phyloP scores from a whole-genome alignment of 2,113 vertebrate genomes.

The Mixornis gularis region DNA sequence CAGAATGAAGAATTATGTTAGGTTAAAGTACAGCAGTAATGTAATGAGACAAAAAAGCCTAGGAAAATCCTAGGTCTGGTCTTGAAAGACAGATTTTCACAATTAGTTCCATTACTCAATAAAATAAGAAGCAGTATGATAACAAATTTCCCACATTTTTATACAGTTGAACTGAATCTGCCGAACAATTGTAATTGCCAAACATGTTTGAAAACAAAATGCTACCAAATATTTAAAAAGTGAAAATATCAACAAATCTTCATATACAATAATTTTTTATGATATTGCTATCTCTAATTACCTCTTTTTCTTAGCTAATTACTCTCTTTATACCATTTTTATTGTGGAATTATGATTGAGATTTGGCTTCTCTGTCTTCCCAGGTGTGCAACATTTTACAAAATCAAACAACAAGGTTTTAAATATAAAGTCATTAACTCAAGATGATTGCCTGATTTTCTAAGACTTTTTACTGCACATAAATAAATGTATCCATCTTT shows the following conservation, averaged over 20 bases:
- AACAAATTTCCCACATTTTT: not conserved
- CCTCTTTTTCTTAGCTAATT: not conserved
- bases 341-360: not conserved
- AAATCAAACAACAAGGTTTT: not conserved
- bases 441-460: not conserved
- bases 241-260: not conserved
- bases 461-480: not conserved
- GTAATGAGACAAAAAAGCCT: not conserved
- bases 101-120: not conserved
- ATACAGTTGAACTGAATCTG: not conserved
- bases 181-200: not conserved
- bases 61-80: not conserved
- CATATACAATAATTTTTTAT: not conserved
- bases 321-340: not conserved
- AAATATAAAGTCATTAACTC: not conserved
- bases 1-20: not conserved
- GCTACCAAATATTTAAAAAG: not conserved
- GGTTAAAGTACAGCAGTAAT: not conserved
- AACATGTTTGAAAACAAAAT: not conserved
- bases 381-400: not conserved
- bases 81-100: not conserved
- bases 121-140: not conserved
- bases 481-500: not conserved
- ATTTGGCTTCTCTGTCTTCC: not conserved
- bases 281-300: not conserved